phyloP scores from a whole-genome alignment of 2,797 vertebrate genomes.

The Tiaroga cobitis region DNA sequence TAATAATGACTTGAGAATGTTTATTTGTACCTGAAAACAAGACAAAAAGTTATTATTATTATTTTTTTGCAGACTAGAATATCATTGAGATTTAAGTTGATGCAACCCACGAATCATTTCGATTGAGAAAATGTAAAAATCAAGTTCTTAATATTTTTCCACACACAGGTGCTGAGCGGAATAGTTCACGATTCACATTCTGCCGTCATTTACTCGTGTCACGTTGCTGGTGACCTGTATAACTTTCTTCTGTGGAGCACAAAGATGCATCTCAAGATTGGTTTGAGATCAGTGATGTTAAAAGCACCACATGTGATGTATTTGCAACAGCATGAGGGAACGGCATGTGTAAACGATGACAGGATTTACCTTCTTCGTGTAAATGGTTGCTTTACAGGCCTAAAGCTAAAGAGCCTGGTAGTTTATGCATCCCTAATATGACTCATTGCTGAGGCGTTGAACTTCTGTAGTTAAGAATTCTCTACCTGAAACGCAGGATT shows the following conservation, averaged over 20 bases:
- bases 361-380: background rate
- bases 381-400: background rate
- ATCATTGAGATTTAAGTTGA: background rate
- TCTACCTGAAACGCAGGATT: slow-evolving; percentile 53
- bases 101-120: background rate
- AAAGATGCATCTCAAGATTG: background rate
- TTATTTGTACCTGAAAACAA: background rate
- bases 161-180: too few species aligned
- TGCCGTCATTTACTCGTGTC: background rate
- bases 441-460: slow-evolving; percentile 24
- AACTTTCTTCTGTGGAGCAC: background rate
- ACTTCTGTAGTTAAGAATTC: slow-evolving; percentile 52
- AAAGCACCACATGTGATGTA: background rate
- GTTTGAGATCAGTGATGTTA: background rate
- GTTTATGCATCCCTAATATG: background rate
- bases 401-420: background rate
- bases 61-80: too few species aligned
- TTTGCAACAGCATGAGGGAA: background rate
- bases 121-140: background rate
- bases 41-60: too few species aligned
- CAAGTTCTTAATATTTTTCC: too few species aligned
- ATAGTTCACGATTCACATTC: background rate
- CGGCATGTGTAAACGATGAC: too few species aligned
- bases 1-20: too few species aligned
- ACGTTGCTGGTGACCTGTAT: background rate